Percentiles rank a stretch among this genome's conserved stretches.
Conservation (phyloP, 1,140 invertebrate species). For the Whitmania pigra region DNA sequence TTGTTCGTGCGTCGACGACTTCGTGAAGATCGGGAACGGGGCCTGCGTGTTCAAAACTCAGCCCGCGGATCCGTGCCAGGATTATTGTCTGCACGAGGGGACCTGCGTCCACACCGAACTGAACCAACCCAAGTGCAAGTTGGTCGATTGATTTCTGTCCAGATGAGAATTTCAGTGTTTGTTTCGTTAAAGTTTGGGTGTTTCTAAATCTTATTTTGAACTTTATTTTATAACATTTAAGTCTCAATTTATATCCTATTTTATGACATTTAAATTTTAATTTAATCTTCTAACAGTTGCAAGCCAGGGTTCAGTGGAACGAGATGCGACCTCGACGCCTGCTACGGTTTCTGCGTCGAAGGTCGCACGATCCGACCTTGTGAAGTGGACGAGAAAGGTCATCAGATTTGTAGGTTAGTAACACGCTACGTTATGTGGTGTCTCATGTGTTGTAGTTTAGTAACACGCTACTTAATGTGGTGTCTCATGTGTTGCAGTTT, state of each 20-base stretch:
- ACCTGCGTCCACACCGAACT: conserved; percentile 11
- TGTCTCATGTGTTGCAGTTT: no score
- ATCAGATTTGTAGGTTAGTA: conserved; percentile 38
- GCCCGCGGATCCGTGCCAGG: neutral
- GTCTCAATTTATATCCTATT: neutral
- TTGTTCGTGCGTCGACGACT: conserved; percentile 10
- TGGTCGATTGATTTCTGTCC: neutral
- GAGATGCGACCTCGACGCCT: conserved; percentile 34
- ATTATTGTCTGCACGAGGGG: conserved; percentile 3
- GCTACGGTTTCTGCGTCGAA: conserved; percentile 29
- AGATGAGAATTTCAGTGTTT: neutral
- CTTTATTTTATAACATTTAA: no score
- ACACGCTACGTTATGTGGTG: no score
- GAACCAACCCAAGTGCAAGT: conserved; percentile 3
- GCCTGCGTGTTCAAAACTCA: neutral
- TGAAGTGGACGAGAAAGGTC: conserved; percentile 30
- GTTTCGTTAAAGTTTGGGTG: neutral
- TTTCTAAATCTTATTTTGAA: neutral
- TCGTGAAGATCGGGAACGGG: neutral
- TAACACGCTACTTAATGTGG: no score
- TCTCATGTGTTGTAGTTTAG: no score
- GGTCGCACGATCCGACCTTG: conserved; percentile 30
- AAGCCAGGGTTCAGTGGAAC: conserved; percentile 26
- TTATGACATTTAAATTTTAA: conserved; percentile 15
- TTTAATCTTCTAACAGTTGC: conserved; percentile 27